These are phyloP conservation scores for Tipula lateralis DNA, from an alignment of 2,888 invertebrate genomes.

Conservation along the genomic window DNA sequence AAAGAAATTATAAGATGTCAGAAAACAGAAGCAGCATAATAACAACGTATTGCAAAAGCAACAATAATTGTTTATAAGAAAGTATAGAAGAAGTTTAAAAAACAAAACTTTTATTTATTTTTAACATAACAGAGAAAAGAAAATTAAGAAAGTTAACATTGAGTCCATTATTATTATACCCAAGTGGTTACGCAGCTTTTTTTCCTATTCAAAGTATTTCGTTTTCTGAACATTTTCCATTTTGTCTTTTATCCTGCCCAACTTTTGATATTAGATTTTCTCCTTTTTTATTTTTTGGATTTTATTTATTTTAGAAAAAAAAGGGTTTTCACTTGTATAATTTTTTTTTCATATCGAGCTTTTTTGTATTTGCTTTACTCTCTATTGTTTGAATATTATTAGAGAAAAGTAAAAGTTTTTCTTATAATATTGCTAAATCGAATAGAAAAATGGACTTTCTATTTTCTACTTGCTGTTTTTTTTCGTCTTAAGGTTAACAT, in stretches of 20 bases:
- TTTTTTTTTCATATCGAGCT: not conserved
- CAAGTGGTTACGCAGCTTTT: slow-evolving; percentile 5
- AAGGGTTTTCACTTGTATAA: not conserved
- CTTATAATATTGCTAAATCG: slow-evolving; percentile 16
- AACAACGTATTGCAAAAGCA: not conserved
- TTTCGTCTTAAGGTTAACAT: not conserved
- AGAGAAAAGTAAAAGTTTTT: slow-evolving; percentile 19
- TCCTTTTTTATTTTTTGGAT: not conserved
- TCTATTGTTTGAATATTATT: slow-evolving; percentile 11
- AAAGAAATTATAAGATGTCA: not conserved
- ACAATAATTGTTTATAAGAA: not conserved
- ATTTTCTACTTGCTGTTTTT: not conserved
- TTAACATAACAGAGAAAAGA: not conserved
- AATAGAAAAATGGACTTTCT: not conserved
- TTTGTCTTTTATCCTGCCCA: not conserved
- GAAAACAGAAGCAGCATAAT: not conserved
- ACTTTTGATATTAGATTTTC: not conserved
- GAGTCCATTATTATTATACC: slow-evolving; percentile 24
- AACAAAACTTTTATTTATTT: slow-evolving; percentile 6
- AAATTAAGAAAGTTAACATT: not conserved
- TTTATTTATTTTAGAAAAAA: not conserved
- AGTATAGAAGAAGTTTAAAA: not conserved
- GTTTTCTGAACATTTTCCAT: not conserved
- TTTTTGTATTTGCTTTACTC: not conserved
- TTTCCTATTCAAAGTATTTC: not conserved